A percentile compares a stretch with the other conserved stretches of the same genome.
phyloP scores from a whole-genome alignment of 2,888 invertebrate species.

The Eilema griseolum region DNA sequence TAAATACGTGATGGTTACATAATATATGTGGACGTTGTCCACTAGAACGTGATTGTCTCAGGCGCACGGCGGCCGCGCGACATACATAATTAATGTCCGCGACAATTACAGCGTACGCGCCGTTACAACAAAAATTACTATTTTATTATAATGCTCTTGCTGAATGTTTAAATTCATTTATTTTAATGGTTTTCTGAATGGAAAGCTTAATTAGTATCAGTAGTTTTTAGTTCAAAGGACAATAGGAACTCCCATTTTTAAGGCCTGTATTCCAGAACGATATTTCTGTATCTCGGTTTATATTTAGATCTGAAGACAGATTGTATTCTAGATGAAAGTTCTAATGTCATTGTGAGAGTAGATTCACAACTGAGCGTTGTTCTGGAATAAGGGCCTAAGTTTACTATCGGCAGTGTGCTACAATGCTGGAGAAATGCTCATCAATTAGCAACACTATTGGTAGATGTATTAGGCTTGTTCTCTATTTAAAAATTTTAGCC shows the following conservation, averaged over 20 bases:
- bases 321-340: too few relatives aligned
- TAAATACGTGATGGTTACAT: not conserved
- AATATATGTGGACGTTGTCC: not conserved
- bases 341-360: too few relatives aligned
- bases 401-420: too few relatives aligned
- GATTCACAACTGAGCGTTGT: not conserved
- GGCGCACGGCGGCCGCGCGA: not conserved
- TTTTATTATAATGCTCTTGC: not conserved
- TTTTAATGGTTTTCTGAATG: not conserved
- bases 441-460: too few relatives aligned
- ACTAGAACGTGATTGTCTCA: not conserved
- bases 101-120: constrained; percentile 4
- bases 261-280: too few relatives aligned
- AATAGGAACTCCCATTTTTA: not conserved
- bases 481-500: too few relatives aligned
- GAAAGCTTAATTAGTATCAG: not conserved
- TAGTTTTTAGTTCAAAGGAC: not conserved
- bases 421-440: not conserved
- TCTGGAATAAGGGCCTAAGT: too few relatives aligned
- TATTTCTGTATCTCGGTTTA: too few relatives aligned
- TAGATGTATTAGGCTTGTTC: too few relatives aligned
- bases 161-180: not conserved
- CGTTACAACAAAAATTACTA: constrained; percentile 1
- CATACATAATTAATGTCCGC: constrained; percentile 17
- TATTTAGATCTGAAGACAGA: too few relatives aligned